phyloP scores from a whole-genome alignment of 2,888 invertebrate genomes.

The Embidobia sp. region DNA sequence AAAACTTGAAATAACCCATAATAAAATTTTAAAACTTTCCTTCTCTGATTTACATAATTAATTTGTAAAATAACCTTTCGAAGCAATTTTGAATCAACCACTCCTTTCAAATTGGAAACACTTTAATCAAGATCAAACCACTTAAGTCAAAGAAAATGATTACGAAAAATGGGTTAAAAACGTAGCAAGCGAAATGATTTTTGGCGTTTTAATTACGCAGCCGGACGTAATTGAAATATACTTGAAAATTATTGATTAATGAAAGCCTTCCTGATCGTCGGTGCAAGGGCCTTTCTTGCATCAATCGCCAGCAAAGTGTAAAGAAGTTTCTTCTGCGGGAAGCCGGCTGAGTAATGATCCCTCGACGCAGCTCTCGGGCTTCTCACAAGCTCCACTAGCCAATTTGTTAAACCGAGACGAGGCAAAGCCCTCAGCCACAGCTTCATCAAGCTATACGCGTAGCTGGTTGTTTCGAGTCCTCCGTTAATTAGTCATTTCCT shows the following conservation, averaged over 20 bases:
- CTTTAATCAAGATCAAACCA: no score
- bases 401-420: constrained; percentile 71
- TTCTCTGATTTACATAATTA: no score
- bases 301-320: constrained; percentile 44
- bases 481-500: constrained; percentile 73
- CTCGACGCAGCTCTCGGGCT: constrained; percentile 60
- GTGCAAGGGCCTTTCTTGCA: constrained; percentile 37
- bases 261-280: constrained; percentile 33
- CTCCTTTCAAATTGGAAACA: no score
- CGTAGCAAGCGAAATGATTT: neutral
- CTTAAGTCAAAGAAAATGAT: no score
- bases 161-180: no score
- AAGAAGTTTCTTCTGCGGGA: constrained; percentile 55
- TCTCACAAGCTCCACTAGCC: constrained; percentile 68
- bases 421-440: constrained; percentile 66
- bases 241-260: constrained; percentile 44
- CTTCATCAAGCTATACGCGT: constrained; percentile 70
- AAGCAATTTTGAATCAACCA: no score
- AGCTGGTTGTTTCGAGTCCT: constrained; percentile 66
- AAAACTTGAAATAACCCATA: no score
- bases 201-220: constrained; percentile 6
- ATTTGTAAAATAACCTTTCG: no score
- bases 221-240: constrained; percentile 37
- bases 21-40: no score
- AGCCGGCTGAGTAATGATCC: constrained; percentile 71